Evolutionary conservation across 2,113 vertebrate species (phyloP), one percentile per base, ranked within the genome.

Genomic region (Natator depressus): DNA sequence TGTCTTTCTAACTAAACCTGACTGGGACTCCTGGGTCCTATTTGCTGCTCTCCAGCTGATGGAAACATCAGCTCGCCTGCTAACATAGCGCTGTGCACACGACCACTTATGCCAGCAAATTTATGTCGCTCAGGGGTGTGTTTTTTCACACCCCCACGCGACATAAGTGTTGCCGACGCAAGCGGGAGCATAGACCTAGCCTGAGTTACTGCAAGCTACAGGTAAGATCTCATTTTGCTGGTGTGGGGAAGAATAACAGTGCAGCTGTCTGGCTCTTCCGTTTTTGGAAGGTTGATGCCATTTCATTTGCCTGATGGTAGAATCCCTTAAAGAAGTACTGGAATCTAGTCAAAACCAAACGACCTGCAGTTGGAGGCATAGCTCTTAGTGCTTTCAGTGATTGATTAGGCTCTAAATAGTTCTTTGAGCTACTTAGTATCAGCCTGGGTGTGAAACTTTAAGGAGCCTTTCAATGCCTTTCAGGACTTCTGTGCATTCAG

Each of bases 1-100:
- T 0, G 35, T 65, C 25, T 22, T 80, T 62, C 54, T 27, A 25
- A 72, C n/a, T 57, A 4, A 91, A 42, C 6, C 10, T 22, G 2
- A 3, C 0, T 5, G 47, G 7, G 20, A 53, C 82, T 79, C 59
- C 47, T 2, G 13, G 0, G 13, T 47, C 24, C 25, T 20, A 19
- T 29, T 8, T 19, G 85, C 55, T 87, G 83, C n/a, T 31, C 50
- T 35, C 38, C 72, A 76, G 13, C 46, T 42, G 22, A 5, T 57
- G 55, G 55, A 24, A 25, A 27, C 25, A 57, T 57, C 25, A 57
- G 55, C 55, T 57, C 55, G 11, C 12, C 25, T 25, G 25, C 27
- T 29, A 13, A 29, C 57, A 6, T 29, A 59, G 27, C 5, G 2
- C 57, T 29, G 57, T 59, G 27, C 57, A 59, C 25, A 11, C 2